A percentile compares a stretch with the other conserved stretches of the same genome.
phyloP scores from a whole-genome alignment of 2,797 vertebrate species.

The Esox lucius region DNA sequence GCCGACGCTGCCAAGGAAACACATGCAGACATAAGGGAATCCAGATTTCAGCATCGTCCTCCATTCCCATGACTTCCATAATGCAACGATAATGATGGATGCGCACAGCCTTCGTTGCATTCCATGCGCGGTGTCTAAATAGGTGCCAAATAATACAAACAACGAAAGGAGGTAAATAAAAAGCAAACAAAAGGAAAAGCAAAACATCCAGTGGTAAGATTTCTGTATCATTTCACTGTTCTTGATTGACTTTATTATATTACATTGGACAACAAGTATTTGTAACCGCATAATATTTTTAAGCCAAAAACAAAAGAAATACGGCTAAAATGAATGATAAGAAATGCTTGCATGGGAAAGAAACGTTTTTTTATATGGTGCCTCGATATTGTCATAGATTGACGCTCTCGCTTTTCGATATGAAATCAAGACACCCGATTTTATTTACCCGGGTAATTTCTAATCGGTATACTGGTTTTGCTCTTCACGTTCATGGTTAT shows the following conservation, averaged over 20 bases:
- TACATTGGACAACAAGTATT: neutral
- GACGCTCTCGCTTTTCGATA: neutral
- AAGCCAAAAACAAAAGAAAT: neutral
- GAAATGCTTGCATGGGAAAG: neutral
- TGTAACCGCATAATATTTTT: neutral
- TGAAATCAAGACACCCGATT: neutral
- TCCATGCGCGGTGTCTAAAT: neutral
- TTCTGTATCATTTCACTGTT: neutral
- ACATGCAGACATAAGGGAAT: conserved; percentile 31
- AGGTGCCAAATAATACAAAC: neutral
- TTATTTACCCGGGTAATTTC: neutral
- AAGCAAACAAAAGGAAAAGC: neutral
- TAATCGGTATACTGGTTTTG: neutral
- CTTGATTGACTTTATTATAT: neutral
- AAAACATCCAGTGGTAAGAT: conserved; percentile 11
- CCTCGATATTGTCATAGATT: neutral
- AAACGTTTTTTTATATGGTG: neutral
- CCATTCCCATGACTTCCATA: conserved; percentile 20
- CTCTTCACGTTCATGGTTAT: neutral
- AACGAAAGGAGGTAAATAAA: neutral
- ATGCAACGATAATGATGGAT: conserved; percentile 18
- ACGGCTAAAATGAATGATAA: neutral
- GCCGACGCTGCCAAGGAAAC: conserved; percentile 44
- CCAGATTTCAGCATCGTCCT: conserved; percentile 33
- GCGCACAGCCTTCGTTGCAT: conserved; percentile 1